Evolutionary conservation across 2,113 vertebrate species (phyloP).

Genomic region (Odocoileus virginianus): DNA sequence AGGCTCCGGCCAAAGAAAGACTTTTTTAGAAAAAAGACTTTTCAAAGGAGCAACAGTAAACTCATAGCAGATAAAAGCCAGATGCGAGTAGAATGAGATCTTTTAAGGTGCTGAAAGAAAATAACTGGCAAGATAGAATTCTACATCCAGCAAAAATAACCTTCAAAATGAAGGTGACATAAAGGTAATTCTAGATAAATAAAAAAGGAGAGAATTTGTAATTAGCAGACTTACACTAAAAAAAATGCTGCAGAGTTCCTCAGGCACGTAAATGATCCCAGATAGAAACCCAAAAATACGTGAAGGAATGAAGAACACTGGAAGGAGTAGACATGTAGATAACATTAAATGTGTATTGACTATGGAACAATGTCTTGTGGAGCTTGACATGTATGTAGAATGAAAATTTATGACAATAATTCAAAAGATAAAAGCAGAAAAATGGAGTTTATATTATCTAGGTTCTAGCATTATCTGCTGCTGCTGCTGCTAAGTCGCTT

Average conservation of each 20-base stretch:
- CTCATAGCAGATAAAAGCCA: not conserved
- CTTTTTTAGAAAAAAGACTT: not conserved
- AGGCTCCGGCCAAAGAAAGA: too few relatives aligned
- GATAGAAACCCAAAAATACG: not conserved
- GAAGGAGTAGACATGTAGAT: not conserved
- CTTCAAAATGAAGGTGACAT: not conserved
- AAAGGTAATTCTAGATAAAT: not conserved
- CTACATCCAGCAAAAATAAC: not conserved
- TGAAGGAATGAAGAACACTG: not conserved
- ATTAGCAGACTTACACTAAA: not conserved
- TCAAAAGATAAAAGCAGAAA: not conserved
- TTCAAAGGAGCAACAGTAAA: not conserved
- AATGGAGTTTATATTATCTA: not conserved
- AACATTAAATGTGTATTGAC: not conserved
- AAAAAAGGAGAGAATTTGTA: not conserved
- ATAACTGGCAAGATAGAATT: not conserved
- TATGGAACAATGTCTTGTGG: not conserved
- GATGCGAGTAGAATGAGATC: not conserved
- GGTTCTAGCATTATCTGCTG: not conserved
- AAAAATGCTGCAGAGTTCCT: not conserved
- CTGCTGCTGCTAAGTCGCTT: too few relatives aligned
- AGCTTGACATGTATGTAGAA: not conserved
- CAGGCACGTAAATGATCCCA: not conserved
- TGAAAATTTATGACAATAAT: not conserved
- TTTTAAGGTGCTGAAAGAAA: not conserved